Conservation (phyloP, 1,140 invertebrate genomes). For the Anagrus nilaparvatae region DNA sequence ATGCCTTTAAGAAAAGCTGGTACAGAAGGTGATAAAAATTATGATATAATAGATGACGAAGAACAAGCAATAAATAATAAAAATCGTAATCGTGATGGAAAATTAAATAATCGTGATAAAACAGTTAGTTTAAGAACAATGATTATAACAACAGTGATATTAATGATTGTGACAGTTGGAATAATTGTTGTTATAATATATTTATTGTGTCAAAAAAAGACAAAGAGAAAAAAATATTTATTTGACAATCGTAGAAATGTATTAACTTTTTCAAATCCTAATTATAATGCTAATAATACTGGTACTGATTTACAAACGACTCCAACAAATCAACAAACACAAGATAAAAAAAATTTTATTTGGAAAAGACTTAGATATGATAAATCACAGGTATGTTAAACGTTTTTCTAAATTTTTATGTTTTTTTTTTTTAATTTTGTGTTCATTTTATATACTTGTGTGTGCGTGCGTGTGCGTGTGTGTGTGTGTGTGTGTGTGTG, state of each 20-base stretch:
- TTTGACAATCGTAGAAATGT: conserved; percentile 52
- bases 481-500: too few relatives aligned
- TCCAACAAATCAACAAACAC: conserved; percentile 19
- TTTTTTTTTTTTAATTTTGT: too few relatives aligned
- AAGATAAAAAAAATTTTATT: conserved; percentile 52
- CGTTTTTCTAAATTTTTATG: too few relatives aligned
- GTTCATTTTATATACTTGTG: too few relatives aligned
- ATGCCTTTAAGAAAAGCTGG: conserved; percentile 35
- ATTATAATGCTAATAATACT: conserved; percentile 55
- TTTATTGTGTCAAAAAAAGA: conserved; percentile 45
- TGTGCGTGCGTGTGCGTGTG: too few relatives aligned
- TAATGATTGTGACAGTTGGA: conserved; percentile 33
- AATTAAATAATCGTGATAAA: conserved; percentile 27
- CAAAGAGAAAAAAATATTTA: conserved; percentile 47
- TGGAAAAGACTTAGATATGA: conserved; percentile 64
- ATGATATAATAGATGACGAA: conserved; percentile 32
- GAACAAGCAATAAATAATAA: conserved; percentile 19
- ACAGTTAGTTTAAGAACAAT: conserved; percentile 28
- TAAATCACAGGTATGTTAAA: conserved; percentile 49
- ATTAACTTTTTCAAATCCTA: conserved; percentile 68
- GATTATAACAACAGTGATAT: conserved; percentile 33
- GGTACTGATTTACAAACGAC: conserved; percentile 30
- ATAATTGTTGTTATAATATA: conserved; percentile 36
- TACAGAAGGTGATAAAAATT: conserved; percentile 32
- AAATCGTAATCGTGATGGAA: conserved; percentile 20